Conservation (phyloP, 2,888 invertebrate species). For the Calameuta pallipes region DNA sequence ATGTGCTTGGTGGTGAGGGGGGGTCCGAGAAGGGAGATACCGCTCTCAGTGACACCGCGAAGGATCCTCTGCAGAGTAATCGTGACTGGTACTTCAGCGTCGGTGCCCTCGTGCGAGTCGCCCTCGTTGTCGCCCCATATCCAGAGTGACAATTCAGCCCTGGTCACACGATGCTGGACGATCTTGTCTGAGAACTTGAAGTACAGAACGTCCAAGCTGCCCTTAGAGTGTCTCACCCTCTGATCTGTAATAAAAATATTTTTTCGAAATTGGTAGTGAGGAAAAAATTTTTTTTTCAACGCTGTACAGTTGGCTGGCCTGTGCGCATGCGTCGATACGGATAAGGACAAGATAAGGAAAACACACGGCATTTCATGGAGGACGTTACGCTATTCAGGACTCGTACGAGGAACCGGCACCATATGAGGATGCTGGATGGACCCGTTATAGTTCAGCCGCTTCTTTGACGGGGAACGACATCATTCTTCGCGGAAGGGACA, state of each 20-base stretch:
- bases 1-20: constrained; percentile 58
- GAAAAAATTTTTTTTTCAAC: background rate
- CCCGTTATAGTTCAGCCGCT: background rate
- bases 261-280: background rate
- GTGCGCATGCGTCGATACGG: background rate
- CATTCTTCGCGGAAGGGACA: background rate
- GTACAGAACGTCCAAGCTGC: constrained; percentile 76
- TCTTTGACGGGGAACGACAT: background rate
- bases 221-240: constrained; percentile 75
- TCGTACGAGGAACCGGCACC: background rate
- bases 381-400: background rate
- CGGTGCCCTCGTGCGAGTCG: constrained; percentile 26
- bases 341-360: constrained; percentile 3
- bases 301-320: background rate
- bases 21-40: constrained; percentile 55
- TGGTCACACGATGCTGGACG: constrained; percentile 76
- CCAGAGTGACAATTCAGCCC: constrained; percentile 79
- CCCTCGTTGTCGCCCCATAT: constrained; percentile 66
- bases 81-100: constrained; percentile 53
- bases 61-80: constrained; percentile 69
- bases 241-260: constrained; percentile 70
- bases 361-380: background rate
- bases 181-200: constrained; percentile 80
- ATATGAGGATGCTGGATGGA: background rate
- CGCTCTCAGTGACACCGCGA: constrained; percentile 61